Percentiles rank a stretch among this genome's conserved stretches.
These are phyloP conservation scores for Xestia ashworthii DNA, from an alignment of 2,888 invertebrate species.

Conservation along the genomic window DNA sequence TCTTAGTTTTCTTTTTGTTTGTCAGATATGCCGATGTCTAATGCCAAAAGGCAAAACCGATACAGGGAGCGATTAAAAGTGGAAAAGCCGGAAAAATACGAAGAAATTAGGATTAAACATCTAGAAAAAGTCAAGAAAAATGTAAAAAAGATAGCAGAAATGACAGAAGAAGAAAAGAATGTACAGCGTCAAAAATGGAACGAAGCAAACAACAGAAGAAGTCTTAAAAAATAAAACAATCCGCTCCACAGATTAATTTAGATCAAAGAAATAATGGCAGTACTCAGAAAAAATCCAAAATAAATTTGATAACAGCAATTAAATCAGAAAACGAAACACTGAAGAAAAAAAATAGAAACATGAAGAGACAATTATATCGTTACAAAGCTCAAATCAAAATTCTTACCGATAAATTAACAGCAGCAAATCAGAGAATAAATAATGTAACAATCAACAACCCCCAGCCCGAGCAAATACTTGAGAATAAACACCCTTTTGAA, in stretches of 20 bases:
- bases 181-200: conserved; percentile 10
- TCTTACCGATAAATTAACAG: background rate
- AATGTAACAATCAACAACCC: conserved; percentile 5
- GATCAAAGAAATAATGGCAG: background rate
- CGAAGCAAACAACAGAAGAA: conserved; percentile 1
- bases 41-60: conserved; percentile 2
- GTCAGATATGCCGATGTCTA: conserved; percentile 4
- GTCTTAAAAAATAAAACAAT: background rate
- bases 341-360: background rate
- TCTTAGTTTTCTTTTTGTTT: background rate
- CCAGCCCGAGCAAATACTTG: background rate
- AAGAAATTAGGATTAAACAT: conserved; percentile 5
- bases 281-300: background rate
- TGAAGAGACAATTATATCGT: background rate
- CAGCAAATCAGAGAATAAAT: background rate
- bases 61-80: conserved; percentile 13
- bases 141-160: conserved; percentile 8
- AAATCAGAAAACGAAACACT: conserved; percentile 5
- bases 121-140: conserved; percentile 8
- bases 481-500: background rate
- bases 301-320: conserved; percentile 4
- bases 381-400: background rate
- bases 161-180: conserved; percentile 10
- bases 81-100: conserved; percentile 6
- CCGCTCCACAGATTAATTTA: conserved; percentile 1